Percentiles rank a stretch among this genome's conserved stretches.
phyloP scores from a whole-genome alignment of 1,140 invertebrate genomes.

The Xylocopa sonorina region DNA sequence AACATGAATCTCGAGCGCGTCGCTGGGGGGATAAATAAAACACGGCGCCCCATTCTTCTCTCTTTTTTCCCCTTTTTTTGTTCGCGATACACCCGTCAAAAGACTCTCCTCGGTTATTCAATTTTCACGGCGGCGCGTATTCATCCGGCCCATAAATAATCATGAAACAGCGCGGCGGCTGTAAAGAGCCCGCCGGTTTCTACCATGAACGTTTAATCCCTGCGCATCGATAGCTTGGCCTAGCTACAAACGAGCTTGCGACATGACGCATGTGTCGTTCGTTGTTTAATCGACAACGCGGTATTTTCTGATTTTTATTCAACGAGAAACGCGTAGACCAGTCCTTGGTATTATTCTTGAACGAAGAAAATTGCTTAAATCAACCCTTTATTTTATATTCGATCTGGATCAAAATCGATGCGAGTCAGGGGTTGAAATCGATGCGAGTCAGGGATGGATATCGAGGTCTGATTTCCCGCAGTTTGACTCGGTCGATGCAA shows the following conservation, averaged over 20 bases:
- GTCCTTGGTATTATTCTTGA: too few species aligned
- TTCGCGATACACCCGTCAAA: background rate
- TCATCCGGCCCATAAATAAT: conserved; percentile 12
- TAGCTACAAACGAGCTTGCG: background rate
- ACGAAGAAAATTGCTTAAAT: too few species aligned
- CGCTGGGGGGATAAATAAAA: background rate
- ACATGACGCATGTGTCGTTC: background rate
- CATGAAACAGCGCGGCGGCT: conserved; percentile 12
- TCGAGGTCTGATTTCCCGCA: background rate
- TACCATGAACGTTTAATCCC: conserved; percentile 10
- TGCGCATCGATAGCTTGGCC: background rate
- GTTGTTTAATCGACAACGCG: background rate
- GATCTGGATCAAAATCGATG: background rate
- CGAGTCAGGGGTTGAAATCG: background rate
- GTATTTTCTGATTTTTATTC: background rate
- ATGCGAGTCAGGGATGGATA: background rate
- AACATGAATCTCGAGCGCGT: background rate
- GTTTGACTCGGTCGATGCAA: background rate
- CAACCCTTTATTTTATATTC: too few species aligned
- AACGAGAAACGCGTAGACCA: background rate
- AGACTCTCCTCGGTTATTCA: conserved; percentile 11
- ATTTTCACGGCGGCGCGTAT: background rate
- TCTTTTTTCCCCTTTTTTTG: too few species aligned
- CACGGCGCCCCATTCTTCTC: too few species aligned
- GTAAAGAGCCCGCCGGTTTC: background rate